Evolutionary conservation across 2,113 vertebrate genomes (phyloP).

Genomic region (Phyllostomus discolor): DNA sequence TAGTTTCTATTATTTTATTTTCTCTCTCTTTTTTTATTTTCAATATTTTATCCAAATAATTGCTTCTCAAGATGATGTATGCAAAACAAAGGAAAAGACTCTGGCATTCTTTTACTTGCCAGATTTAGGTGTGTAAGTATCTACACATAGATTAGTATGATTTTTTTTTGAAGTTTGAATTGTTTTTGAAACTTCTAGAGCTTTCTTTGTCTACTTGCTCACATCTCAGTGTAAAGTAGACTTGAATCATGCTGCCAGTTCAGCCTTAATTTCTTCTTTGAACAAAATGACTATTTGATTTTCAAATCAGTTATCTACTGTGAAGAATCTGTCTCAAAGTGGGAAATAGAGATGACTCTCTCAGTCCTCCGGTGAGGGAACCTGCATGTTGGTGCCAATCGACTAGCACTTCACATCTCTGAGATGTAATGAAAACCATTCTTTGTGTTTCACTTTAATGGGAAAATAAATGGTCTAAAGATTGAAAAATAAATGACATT

Average conservation of each 20-base stretch:
- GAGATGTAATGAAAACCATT: conserved; percentile 50
- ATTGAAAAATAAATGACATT: conserved; percentile 70
- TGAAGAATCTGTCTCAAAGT: conserved; percentile 40
- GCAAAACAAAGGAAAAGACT: background rate
- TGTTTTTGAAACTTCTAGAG: background rate
- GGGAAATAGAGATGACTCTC: conserved; percentile 30
- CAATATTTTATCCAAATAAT: background rate
- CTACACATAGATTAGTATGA: background rate
- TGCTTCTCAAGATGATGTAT: background rate
- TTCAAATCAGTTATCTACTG: conserved; percentile 22
- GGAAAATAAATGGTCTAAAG: conserved; percentile 71
- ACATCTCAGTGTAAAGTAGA: background rate
- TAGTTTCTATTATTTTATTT: background rate
- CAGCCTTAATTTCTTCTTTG: background rate
- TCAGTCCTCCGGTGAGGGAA: conserved; percentile 3
- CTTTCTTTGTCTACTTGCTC: background rate
- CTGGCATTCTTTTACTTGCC: background rate
- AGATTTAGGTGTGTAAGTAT: background rate
- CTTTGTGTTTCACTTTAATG: conserved; percentile 67
- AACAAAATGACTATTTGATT: conserved; percentile 25
- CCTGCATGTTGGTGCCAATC: conserved; percentile 7
- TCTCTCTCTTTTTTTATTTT: background rate
- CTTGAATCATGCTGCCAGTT: background rate
- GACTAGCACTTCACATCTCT: conserved; percentile 38
- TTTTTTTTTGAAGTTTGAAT: background rate